Evolutionary conservation across 92 coral and sea anemone species (phyloP), one percentile per base, ranked within the genome.

Genomic region (Galaxea fascicularis): DNA sequence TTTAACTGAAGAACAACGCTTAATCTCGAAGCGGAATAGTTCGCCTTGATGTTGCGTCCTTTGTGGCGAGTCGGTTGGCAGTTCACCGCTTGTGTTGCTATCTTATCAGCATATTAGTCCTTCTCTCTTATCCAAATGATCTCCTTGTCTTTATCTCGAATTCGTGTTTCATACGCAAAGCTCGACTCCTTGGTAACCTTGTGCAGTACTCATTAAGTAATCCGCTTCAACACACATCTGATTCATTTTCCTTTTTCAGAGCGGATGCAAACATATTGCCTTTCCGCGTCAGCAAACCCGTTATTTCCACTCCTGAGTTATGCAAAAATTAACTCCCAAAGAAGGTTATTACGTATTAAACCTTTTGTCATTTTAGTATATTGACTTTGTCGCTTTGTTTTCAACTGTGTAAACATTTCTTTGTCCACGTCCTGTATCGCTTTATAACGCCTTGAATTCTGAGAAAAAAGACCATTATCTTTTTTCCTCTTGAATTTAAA

Each of bases 251-350:
- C 30, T 29, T 22, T 15, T 51, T 5, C 31, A 10, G 21, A 15
- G 30, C 63, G 9, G 41, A 62, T 4, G 35, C 63, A 52, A 27
- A 58, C 16, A 7, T 57, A n/a, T 10, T 8, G 9, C 22, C 21
- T 66, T 27, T 51, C 74, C 30, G 84, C 76, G 28, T 47, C 84
- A 66, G n/a, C 49, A 21, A 26, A 29, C 66, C 2, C 49, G 21
- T 30, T 66, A 11, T 20, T 47, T 47, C 52, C 22, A 21, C 30
- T 20, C 35, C 22, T n/a, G 13, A 28, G 66, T 22, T 51, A 51
- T 52, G 62, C 84, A 78, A 63, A 59, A 66, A 79, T 65, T 67
- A 65, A 79, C 84, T 79, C 66, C 65, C 60, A 78, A 78, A 78
- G 45, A 22, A 65, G 76, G 28, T 28, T 79, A 30, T 59, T 79